Conservation (phyloP, 2,113 vertebrate genomes). For the Lynx canadensis region DNA sequence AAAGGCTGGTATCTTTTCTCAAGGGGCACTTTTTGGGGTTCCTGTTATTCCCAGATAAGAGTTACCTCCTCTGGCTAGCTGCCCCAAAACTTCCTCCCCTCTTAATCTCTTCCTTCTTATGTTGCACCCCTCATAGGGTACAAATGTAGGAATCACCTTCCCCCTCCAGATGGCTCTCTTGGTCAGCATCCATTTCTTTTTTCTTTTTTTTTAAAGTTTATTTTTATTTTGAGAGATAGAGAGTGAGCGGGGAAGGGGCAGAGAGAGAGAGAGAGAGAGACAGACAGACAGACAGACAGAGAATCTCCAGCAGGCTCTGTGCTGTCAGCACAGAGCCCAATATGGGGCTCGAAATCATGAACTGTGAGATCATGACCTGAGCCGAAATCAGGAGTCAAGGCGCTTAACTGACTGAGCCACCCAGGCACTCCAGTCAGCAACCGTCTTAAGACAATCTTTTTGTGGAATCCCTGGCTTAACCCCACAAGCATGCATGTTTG, state of each 20-base stretch:
- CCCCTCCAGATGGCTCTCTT: neutral
- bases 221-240: no score
- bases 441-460: neutral
- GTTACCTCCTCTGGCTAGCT: neutral
- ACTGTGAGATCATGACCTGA: no score
- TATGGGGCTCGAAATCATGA: no score
- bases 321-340: no score
- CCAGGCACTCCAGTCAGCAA: neutral
- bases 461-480: neutral
- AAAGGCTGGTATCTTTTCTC: neutral
- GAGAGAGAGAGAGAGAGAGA: no score
- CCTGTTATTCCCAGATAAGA: neutral
- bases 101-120: neutral
- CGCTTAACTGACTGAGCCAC: no score
- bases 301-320: no score
- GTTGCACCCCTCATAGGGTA: neutral
- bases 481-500: neutral
- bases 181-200: neutral
- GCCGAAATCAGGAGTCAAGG: no score
- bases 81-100: neutral
- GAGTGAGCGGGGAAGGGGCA: no score
- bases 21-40: neutral
- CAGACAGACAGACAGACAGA: no score
- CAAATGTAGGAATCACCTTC: neutral
- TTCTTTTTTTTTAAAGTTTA: no score